Evolutionary conservation across 2,113 vertebrate genomes (phyloP).

Genomic region (Neotragus pygmaeus): DNA sequence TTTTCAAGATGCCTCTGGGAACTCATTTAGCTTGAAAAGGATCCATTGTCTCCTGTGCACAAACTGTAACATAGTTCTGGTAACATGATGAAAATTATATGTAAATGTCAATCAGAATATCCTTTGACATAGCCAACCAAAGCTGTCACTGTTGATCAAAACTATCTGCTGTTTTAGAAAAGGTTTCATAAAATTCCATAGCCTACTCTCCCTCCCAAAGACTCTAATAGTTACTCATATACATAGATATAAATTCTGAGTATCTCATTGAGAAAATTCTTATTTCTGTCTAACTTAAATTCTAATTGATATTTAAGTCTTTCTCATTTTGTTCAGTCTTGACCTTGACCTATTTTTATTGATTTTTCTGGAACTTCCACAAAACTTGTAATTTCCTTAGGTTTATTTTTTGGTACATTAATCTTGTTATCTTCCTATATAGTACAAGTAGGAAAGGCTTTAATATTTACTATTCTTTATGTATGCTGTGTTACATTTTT

Average conservation of each 20-base stretch:
- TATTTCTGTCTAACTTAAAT: slow-evolving; percentile 8
- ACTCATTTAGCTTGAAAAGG: neutral
- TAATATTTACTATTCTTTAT: neutral
- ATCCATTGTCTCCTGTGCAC: neutral
- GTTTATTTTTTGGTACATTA: neutral
- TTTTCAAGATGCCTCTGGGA: neutral
- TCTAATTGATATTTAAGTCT: neutral
- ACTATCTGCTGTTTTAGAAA: neutral
- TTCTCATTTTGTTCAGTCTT: slow-evolving; percentile 17
- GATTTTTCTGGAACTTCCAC: neutral
- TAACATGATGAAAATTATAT: neutral
- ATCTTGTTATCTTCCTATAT: neutral
- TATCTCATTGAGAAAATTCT: neutral
- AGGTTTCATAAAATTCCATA: neutral
- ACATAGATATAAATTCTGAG: neutral
- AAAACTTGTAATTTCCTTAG: neutral
- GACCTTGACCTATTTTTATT: neutral
- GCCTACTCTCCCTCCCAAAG: too few species aligned
- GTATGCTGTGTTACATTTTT: neutral
- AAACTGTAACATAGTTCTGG: neutral
- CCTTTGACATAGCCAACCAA: neutral
- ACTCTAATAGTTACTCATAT: neutral
- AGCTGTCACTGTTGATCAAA: neutral
- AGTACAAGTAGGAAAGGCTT: neutral
- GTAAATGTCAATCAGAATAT: neutral